These are phyloP conservation scores for Harpalus rubripes DNA, from an alignment of 2,888 invertebrate genomes.

Conservation along the genomic window DNA sequence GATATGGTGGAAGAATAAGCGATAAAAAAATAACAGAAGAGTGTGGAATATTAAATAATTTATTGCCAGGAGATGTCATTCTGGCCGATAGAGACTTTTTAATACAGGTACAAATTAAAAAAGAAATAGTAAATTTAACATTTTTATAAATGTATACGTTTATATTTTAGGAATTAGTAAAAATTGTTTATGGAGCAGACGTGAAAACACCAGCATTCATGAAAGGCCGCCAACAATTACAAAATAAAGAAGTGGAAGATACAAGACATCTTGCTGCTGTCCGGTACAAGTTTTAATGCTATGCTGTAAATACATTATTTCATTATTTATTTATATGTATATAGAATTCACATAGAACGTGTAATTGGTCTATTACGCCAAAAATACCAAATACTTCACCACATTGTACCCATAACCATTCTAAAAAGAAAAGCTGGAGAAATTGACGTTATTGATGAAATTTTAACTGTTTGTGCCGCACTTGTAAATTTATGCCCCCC, in stretches of 20 bases:
- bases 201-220: constrained; percentile 26
- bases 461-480: constrained; percentile 21
- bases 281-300: background rate
- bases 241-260: constrained; percentile 27
- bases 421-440: constrained; percentile 8
- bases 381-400: constrained; percentile 10
- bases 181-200: constrained; percentile 12
- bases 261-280: background rate
- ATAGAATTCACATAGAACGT: constrained; percentile 1
- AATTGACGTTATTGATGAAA: background rate
- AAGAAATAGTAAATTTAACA: background rate
- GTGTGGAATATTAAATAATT: constrained; percentile 7
- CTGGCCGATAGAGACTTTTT: constrained; percentile 6
- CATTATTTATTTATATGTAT: no score
- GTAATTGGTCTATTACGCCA: constrained; percentile 7
- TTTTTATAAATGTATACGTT: background rate
- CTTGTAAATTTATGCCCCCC: constrained; percentile 6
- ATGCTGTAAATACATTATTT: background rate
- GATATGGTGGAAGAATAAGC: constrained; percentile 20
- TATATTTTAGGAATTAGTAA: constrained; percentile 38
- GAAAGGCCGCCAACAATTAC: constrained; percentile 12
- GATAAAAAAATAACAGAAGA: constrained; percentile 35
- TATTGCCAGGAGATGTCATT: constrained; percentile 25
- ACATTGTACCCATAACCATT: background rate
- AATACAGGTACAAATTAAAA: background rate